These are phyloP conservation scores for Myotis lucifugus DNA, from an alignment of 2,113 vertebrate species.

Conservation along the genomic window DNA sequence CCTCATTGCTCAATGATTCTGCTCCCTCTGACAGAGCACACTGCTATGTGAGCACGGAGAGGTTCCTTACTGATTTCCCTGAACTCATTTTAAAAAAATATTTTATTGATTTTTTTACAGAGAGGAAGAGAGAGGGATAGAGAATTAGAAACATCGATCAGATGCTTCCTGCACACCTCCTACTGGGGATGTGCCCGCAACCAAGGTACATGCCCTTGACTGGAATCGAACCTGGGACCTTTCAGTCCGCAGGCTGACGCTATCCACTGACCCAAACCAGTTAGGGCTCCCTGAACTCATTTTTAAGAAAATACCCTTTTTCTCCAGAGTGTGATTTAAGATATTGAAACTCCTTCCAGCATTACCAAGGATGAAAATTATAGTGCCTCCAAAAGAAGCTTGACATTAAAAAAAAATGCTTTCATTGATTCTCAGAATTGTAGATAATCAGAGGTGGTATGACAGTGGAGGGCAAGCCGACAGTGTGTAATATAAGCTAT, in stretches of 20 bases:
- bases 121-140: too few species aligned
- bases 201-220: too few species aligned
- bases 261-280: too few species aligned
- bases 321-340: background rate
- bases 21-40: background rate
- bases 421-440: background rate
- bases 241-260: too few species aligned
- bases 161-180: too few species aligned
- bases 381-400: background rate
- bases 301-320: slow-evolving; percentile 6
- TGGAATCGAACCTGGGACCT: too few species aligned
- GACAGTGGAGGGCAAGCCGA: background rate
- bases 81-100: background rate
- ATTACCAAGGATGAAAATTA: background rate
- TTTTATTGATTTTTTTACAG: too few species aligned
- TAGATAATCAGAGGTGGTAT: background rate
- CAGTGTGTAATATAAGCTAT: background rate
- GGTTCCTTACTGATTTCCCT: background rate
- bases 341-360: background rate
- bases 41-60: background rate
- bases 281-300: background rate
- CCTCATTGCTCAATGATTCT: background rate
- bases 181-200: too few species aligned
- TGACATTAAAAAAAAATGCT: background rate
- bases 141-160: too few species aligned